Evolutionary conservation across 2,113 vertebrate species (phyloP).

Genomic region (Chaenocephalus aceratus): DNA sequence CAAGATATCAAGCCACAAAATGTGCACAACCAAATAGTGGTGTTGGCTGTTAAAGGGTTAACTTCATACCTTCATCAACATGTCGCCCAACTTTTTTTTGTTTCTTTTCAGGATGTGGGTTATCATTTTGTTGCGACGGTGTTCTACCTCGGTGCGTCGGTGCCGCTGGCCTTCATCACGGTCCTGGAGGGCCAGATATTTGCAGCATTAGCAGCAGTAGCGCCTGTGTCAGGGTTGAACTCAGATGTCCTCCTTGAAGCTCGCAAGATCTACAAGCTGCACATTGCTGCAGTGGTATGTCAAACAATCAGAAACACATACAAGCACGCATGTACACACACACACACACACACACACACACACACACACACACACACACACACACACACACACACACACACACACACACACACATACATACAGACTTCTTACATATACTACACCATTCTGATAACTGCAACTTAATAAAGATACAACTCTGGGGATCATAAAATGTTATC

Average conservation of each 20-base stretch:
- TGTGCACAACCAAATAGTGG: too few relatives aligned
- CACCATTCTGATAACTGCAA: too few relatives aligned
- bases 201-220: too few relatives aligned
- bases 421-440: too few relatives aligned
- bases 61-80: too few relatives aligned
- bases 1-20: too few relatives aligned
- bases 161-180: conserved; percentile 75
- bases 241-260: rapidly evolving
- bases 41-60: too few relatives aligned
- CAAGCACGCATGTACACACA: neutral
- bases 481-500: neutral
- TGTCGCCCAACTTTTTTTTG: neutral
- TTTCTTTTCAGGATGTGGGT: conserved; percentile 78
- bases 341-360: conserved; percentile 8
- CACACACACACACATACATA: neutral
- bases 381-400: too few relatives aligned
- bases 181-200: rapidly evolving
- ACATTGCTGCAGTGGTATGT: conserved; percentile 86
- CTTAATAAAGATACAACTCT: neutral
- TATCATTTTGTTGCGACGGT: conserved; percentile 82
- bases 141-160: conserved; percentile 87
- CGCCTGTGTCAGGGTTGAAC: too few relatives aligned
- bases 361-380: neutral
- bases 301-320: conserved; percentile 6
- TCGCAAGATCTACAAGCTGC: conserved; percentile 71